Conservation (phyloP, 2,888 invertebrate genomes). For the Phyllotreta striolata region DNA sequence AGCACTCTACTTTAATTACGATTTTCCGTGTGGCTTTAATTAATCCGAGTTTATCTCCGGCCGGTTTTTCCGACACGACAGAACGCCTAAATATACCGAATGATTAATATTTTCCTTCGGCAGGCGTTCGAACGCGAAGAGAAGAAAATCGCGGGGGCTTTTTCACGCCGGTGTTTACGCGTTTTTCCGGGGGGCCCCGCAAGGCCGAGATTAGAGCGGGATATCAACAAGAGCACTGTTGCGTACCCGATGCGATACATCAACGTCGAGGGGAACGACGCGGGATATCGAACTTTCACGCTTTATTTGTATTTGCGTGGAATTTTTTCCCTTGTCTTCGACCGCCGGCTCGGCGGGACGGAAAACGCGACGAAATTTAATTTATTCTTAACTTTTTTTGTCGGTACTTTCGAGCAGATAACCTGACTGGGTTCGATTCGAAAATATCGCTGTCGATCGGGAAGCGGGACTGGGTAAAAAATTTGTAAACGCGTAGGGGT, state of each 20-base stretch:
- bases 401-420: neutral
- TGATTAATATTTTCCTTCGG: slow-evolving; percentile 26
- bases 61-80: slow-evolving; percentile 27
- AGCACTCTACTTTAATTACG: slow-evolving; percentile 25
- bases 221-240: slow-evolving; percentile 35
- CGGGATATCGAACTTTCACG: slow-evolving; percentile 35
- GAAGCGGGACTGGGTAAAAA: no score
- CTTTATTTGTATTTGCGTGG: slow-evolving; percentile 37
- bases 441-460: no score
- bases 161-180: slow-evolving; percentile 31
- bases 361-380: slow-evolving; percentile 23
- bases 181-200: slow-evolving; percentile 18
- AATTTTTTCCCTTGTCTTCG: slow-evolving; percentile 30
- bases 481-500: no score
- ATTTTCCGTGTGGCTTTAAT: slow-evolving; percentile 30
- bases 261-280: slow-evolving; percentile 38
- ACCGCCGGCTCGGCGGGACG: slow-evolving; percentile 16
- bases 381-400: slow-evolving; percentile 31
- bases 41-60: slow-evolving; percentile 27
- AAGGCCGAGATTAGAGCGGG: slow-evolving; percentile 24
- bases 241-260: slow-evolving; percentile 37
- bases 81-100: slow-evolving; percentile 19
- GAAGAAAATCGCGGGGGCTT: slow-evolving; percentile 13
- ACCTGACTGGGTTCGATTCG: no score
- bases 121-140: slow-evolving; percentile 1